Conservation (phyloP, 2,888 invertebrate species). For the Carpatolechia fugitivella region DNA sequence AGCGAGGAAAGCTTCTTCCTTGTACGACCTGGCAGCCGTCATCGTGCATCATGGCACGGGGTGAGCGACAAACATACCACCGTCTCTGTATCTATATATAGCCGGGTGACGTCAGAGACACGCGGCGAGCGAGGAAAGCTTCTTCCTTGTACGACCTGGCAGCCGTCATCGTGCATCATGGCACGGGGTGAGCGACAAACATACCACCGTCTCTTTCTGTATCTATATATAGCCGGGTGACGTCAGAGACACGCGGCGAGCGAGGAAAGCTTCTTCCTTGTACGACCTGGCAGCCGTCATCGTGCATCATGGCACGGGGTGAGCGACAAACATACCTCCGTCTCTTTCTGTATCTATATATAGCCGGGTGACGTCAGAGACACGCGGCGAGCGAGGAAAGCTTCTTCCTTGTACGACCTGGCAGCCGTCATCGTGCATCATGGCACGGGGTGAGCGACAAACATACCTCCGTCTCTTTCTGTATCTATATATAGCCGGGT, state of each 20-base stretch:
- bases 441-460: conserved; percentile 83
- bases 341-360: too few species aligned
- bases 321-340: not conserved
- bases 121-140: conserved; percentile 80
- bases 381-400: conserved; percentile 80
- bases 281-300: conserved; percentile 90
- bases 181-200: conserved; percentile 81
- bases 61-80: conserved; percentile 50
- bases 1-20: conserved; percentile 80
- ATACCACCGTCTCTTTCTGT: not conserved
- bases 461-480: not conserved
- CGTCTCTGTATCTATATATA: too few species aligned
- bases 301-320: conserved; percentile 91
- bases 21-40: conserved; percentile 89
- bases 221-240: too few species aligned
- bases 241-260: conserved; percentile 70
- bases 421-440: conserved; percentile 91
- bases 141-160: conserved; percentile 87
- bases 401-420: conserved; percentile 85
- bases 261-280: conserved; percentile 80
- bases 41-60: conserved; percentile 91
- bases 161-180: conserved; percentile 90
- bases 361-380: not conserved
- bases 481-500: conserved; percentile 62
- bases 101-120: conserved; percentile 33